Evolutionary conservation across 2,113 vertebrate genomes (phyloP).

Genomic region (Urocitellus parryii): DNA sequence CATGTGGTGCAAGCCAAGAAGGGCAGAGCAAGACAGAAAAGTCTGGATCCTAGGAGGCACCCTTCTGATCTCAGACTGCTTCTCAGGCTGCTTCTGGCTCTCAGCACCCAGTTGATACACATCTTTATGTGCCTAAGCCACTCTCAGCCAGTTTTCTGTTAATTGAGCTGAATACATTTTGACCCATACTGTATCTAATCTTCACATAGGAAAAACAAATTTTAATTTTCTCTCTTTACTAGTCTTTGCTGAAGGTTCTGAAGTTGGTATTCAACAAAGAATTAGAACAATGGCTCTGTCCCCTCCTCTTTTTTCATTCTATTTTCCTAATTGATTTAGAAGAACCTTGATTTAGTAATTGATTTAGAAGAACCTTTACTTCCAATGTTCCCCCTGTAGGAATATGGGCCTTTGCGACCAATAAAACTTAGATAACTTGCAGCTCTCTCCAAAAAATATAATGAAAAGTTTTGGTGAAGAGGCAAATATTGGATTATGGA

Average conservation of each 20-base stretch:
- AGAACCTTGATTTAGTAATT: slow-evolving; percentile 23
- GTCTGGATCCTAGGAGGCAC: not conserved
- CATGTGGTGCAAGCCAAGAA: not conserved
- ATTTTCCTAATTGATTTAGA: slow-evolving; percentile 28
- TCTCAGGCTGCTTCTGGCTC: not conserved
- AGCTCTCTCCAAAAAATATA: not conserved
- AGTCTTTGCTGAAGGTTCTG: not conserved
- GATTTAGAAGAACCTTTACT: slow-evolving; percentile 32
- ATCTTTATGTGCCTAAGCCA: not conserved
- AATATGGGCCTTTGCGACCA: not conserved
- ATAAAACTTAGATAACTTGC: not conserved
- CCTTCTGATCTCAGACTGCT: not conserved
- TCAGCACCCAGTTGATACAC: not conserved
- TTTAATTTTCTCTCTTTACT: not conserved
- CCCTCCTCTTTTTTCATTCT: not conserved
- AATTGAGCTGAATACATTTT: not conserved
- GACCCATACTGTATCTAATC: not conserved
- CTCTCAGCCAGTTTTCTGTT: not conserved
- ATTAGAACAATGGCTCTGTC: not conserved
- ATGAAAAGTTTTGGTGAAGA: slow-evolving; percentile 3
- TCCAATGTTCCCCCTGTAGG: not conserved
- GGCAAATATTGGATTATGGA: not conserved
- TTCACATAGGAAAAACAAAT: not conserved
- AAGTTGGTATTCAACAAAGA: not conserved
- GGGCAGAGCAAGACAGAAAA: not conserved